Base-by-base conservation (phyloP, 1,140 invertebrate species). In the Leucophenga varia region DNA sequence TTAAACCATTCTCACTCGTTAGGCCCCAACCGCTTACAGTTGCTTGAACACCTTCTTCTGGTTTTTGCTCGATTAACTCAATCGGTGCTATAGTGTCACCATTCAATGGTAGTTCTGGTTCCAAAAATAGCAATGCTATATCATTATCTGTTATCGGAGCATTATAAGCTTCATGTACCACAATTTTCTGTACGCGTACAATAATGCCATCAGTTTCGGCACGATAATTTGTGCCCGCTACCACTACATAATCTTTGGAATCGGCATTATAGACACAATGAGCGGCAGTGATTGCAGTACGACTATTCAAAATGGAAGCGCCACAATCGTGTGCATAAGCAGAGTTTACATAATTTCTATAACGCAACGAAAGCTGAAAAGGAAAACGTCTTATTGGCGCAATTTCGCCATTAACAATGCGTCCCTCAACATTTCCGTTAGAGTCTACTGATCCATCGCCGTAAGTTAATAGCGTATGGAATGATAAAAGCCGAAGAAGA, bases 251-350 rank as follows among this genome's bases (percentile, higher is more conserved):
- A 22, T 64, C 38, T 13, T 51, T 40, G 5, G 42, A 46, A 28
- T 16, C 6, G 0, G 67, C 57, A 34, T 61, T 59, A 44, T 72
- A 53, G 9, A 60, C 51, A 50, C 82, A 85, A 53, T 84, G 82
- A 14, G 79, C 82, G 3, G 82, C 83, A 5, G 79, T 81, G 2
- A 82, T 14, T 30, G 82, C 63, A 46, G 74, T 79, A 0, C 52
- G 46, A 2, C 39, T 35, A 14, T 63, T 52, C 12, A 60, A 8
- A 5, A 61, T 14, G 28, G 20, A 28, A 1, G 51, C 54, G 1
- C 50, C 55, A 14, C 63, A 67, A 36, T 31, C 54, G 8, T 61
- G 57, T 8, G 52, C 20, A 37, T 63, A 61, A 19, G 59, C 48
- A 21, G 56, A 52, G 0, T 6, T 28, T 3, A 12, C 18, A 3